Percentiles rank a stretch among this genome's conserved stretches.
Evolutionary conservation across 1,140 invertebrate genomes (phyloP).

Genomic region (Holotrichia oblita): DNA sequence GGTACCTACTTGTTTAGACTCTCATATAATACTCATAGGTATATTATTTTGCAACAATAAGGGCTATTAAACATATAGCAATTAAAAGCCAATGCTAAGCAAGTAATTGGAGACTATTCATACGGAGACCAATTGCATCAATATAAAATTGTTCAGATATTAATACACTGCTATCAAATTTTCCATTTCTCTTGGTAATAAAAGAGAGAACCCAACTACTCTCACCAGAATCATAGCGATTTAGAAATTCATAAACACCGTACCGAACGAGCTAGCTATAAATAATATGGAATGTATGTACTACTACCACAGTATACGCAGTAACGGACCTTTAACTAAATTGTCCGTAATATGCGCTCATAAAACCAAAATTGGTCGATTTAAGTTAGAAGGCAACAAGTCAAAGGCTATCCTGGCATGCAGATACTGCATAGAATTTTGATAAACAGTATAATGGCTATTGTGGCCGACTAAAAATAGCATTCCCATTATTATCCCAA

Average conservation of each 20-base stretch:
- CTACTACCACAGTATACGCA: neutral
- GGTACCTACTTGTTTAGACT: too few species aligned
- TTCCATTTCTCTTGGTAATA: neutral
- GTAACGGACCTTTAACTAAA: neutral
- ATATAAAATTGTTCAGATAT: neutral
- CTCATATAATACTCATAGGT: too few species aligned
- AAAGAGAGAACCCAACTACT: neutral
- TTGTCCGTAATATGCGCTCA: neutral
- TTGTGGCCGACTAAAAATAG: too few species aligned
- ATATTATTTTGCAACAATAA: neutral
- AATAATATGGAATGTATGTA: neutral
- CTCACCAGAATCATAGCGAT: neutral
- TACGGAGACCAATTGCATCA: neutral
- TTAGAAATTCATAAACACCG: neutral
- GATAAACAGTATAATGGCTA: too few species aligned
- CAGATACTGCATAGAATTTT: neutral
- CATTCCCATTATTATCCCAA: neutral
- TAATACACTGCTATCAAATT: neutral
- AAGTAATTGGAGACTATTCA: neutral
- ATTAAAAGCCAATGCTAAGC: neutral
- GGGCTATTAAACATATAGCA: neutral
- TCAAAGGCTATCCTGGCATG: neutral
- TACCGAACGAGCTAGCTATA: neutral
- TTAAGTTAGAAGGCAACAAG: neutral
- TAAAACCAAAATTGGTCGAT: neutral